A percentile compares a stretch with the other conserved stretches of the same genome.
These are phyloP conservation scores for Parotocinclus haroldoi DNA, from an alignment of 2,797 vertebrate genomes.

Conservation along the genomic window DNA sequence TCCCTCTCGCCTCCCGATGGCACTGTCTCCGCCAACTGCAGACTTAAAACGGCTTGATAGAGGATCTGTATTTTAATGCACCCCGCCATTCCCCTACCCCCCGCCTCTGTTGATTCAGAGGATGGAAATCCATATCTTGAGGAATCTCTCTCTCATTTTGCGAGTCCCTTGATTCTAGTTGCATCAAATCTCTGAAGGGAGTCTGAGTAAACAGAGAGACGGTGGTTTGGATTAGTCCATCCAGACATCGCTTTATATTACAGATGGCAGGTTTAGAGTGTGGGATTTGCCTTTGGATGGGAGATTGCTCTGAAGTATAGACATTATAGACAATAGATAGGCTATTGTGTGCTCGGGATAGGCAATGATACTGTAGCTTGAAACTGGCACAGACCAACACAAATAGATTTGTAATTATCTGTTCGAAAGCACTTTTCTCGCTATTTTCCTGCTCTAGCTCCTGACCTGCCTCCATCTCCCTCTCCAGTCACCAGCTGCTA, in stretches of 20 bases:
- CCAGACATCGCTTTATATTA: constrained; percentile 39
- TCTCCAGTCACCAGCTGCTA: constrained; percentile 7
- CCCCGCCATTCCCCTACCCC: not conserved
- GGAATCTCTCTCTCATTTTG: constrained; percentile 4
- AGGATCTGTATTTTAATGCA: not conserved
- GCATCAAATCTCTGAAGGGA: constrained; percentile 36
- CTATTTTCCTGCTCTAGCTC: not conserved
- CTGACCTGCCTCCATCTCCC: constrained; percentile 5
- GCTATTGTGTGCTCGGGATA: constrained; percentile 38
- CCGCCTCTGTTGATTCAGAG: not conserved
- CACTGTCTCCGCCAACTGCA: not conserved
- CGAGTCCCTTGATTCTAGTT: constrained; percentile 22
- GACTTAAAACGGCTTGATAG: not conserved
- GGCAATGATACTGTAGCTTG: constrained; percentile 23
- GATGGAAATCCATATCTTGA: not conserved
- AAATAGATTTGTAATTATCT: constrained; percentile 25
- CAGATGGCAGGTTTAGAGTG: constrained; percentile 41
- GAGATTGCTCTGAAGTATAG: constrained; percentile 29
- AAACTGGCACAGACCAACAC: constrained; percentile 6
- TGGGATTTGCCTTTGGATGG: constrained; percentile 28
- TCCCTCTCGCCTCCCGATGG: constrained; percentile 1
- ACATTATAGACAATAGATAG: constrained; percentile 44
- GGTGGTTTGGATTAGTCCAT: constrained; percentile 32
- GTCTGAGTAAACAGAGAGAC: constrained; percentile 38
- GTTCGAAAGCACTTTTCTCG: not conserved